Conservation (phyloP, 2,888 invertebrate genomes). For the Terebella lapidaria region DNA sequence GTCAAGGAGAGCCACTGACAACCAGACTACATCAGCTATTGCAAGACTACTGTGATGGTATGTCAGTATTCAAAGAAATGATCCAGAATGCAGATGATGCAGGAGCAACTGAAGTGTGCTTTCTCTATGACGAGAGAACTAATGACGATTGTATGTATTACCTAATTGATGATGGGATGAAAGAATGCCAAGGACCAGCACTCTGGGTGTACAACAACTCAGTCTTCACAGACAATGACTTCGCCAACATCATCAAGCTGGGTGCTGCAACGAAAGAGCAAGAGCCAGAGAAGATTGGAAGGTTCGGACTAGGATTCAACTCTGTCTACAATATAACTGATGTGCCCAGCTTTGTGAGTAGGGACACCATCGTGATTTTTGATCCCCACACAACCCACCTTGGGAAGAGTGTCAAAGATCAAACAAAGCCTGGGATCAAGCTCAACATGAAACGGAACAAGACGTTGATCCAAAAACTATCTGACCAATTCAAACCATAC, state of each 20-base stretch:
- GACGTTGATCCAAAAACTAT: constrained; percentile 25
- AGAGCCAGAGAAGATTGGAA: constrained; percentile 35
- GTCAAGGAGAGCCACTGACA: constrained; percentile 38
- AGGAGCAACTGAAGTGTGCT: constrained; percentile 31
- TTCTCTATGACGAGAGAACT: constrained; percentile 35
- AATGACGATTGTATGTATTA: constrained; percentile 26
- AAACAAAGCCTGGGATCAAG: constrained; percentile 29
- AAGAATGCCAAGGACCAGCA: constrained; percentile 37
- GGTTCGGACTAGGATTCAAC: constrained; percentile 46
- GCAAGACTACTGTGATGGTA: constrained; percentile 39
- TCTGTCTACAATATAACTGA: constrained; percentile 48
- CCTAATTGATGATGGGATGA: constrained; percentile 33
- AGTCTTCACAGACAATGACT: constrained; percentile 33
- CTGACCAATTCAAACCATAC: constrained; percentile 38
- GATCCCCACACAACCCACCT: constrained; percentile 41
- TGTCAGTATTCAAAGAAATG: constrained; percentile 41
- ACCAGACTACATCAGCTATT: constrained; percentile 30
- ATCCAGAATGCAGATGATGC: constrained; percentile 46
- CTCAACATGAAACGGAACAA: constrained; percentile 25
- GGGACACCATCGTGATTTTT: constrained; percentile 37
- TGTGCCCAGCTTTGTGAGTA: constrained; percentile 42
- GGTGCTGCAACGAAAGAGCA: constrained; percentile 37
- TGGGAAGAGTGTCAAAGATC: constrained; percentile 24
- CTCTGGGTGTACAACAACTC: constrained; percentile 41
- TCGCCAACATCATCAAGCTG: constrained; percentile 34